Evolutionary conservation across 2,888 invertebrate genomes (phyloP).

Genomic region (Falcaria lacertinaria): DNA sequence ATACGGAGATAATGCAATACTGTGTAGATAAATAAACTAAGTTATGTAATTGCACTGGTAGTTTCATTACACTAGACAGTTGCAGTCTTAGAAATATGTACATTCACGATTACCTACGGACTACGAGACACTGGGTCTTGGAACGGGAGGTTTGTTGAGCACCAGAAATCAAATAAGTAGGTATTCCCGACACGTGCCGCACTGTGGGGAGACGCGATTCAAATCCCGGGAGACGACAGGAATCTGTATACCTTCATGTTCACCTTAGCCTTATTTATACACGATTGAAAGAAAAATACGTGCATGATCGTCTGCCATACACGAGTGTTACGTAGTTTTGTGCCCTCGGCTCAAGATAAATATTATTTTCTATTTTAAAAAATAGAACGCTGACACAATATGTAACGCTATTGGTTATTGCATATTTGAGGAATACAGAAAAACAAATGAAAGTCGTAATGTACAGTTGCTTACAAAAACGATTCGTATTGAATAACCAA

Average conservation of each 20-base stretch:
- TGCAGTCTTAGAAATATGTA: no score
- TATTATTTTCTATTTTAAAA: conserved; percentile 9
- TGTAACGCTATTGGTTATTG: neutral
- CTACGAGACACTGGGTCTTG: neutral
- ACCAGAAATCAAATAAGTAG: conserved; percentile 5
- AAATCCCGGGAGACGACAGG: conserved; percentile 62
- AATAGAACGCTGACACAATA: conserved; percentile 6
- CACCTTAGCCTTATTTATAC: conserved; percentile 64
- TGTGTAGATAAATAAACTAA: no score
- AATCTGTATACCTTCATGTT: conserved; percentile 65
- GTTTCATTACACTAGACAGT: no score
- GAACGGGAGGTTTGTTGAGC: neutral
- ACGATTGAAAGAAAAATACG: conserved; percentile 59
- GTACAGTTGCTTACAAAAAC: no score
- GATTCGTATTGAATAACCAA: no score
- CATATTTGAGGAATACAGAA: neutral
- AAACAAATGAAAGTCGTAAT: neutral
- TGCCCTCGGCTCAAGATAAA: conserved; percentile 10
- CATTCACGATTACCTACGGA: neutral
- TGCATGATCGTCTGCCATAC: conserved; percentile 41
- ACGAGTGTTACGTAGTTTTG: conserved; percentile 16
- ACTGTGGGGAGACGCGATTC: conserved; percentile 66
- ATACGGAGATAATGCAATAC: no score
- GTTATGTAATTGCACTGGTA: no score
- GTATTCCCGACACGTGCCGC: conserved; percentile 65